Evolutionary conservation across 2,113 vertebrate species (phyloP), one percentile per base, ranked within the genome.

Genomic region (Ranitomeya imitator): DNA sequence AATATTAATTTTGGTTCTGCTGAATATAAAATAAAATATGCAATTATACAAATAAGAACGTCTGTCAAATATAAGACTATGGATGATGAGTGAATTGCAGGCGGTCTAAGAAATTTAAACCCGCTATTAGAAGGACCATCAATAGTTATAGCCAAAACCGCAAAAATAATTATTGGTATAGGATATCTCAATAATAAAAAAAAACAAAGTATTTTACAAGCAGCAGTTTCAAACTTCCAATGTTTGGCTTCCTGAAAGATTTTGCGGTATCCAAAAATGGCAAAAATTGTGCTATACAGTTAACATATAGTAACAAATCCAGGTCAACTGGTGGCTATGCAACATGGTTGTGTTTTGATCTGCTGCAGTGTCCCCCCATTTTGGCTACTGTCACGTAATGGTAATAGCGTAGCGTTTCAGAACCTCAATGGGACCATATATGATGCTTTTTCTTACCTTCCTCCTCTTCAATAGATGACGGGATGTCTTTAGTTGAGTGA

Each of bases 401-500:
- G 15, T 45, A 18, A 11, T 7, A 10, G 16, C 2, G 5, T 45
- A 45, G 37, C 12, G n/a, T 78, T 54, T 12, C 4, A 63, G 1
- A 52, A 65, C 31, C 37, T 16, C 6, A 1, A 63, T 4, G 21
- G 23, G 37, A 19, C 15, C n/a, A 21, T 31, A 85, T 16, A 18
- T 19, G 6, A 26, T 69, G 65, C 12, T 13, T 51, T 37, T 65
- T 26, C 69, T 55, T 86, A 84, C 91, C 91, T 92, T 93, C 92
- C 63, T 85, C 87, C 60, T 89, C 0, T 8, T 78, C 67, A 89
- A 21, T 26, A 90, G 91, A 85, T n/a, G 90, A 89, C 13, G 52
- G 83, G 91, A 90, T 82, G 92, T 94, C 55, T 90, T 93, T 92
- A 90, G 94, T 67, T 90, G 91, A 90, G 51, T 31, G 92, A 85